phyloP scores from a whole-genome alignment of 2,888 invertebrate species.

The Atethmia centrago region DNA sequence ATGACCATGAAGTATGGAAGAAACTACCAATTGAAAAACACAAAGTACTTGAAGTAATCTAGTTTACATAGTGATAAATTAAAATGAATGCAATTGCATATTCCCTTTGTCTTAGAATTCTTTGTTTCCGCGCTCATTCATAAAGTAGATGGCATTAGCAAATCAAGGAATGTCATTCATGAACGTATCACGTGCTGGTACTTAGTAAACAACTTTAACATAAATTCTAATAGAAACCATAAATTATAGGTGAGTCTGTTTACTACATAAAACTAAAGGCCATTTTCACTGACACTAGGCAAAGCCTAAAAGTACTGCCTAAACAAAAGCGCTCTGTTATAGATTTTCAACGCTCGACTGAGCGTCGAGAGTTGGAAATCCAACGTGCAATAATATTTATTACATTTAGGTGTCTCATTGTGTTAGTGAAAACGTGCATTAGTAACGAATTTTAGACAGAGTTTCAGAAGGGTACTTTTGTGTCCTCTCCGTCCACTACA shows the following conservation, averaged over 20 bases:
- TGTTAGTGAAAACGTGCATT: too few relatives aligned
- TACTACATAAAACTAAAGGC: neutral
- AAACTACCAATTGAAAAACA: neutral
- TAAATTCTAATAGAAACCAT: conserved; percentile 41
- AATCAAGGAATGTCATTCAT: conserved; percentile 55
- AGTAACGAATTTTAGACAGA: neutral
- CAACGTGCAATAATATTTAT: too few relatives aligned
- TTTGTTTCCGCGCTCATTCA: conserved; percentile 59
- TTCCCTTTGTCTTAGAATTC: conserved; percentile 49
- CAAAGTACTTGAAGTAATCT: neutral
- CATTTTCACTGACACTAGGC: too few relatives aligned
- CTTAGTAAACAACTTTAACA: conserved; percentile 53
- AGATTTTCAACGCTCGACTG: too few relatives aligned
- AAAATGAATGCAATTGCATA: conserved; percentile 45
- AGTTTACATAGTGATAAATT: conserved; percentile 20
- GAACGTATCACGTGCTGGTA: conserved; percentile 47
- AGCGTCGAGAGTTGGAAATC: too few relatives aligned
- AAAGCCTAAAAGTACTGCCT: too few relatives aligned
- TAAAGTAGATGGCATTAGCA: conserved; percentile 44
- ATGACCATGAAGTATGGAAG: neutral
- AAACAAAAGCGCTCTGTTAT: too few relatives aligned
- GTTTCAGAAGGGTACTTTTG: neutral
- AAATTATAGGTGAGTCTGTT: conserved; percentile 17
- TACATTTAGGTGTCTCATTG: too few relatives aligned
- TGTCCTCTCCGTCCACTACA: too few relatives aligned